Evolutionary conservation across 2,113 vertebrate species (phyloP), one percentile per base, ranked within the genome.

Genomic region (Sceloporus undulatus): DNA sequence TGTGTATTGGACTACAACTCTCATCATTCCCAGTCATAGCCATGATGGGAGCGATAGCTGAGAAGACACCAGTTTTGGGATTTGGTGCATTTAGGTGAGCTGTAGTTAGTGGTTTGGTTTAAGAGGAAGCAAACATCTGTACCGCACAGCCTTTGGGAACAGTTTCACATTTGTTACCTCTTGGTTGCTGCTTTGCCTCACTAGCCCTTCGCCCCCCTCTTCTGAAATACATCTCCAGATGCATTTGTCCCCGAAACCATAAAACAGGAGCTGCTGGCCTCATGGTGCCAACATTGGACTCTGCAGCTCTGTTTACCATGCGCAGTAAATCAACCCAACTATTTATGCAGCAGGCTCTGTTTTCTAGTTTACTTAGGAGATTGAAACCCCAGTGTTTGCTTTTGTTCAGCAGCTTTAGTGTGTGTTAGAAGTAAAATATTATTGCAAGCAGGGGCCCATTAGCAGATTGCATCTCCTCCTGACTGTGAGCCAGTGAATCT

Each of bases 351-450:
- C 29, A 48, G 48, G 34, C 79, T 93, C 89, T 40, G 93, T 71
- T 94, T 94, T 94, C 91, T 94, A 88, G 94, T 92, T 93, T 95
- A 88, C 94, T 91, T 95, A 92, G 73, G 91, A 88, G 92, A 95
- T 95, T 95, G 95, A 95, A 96, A 89, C 59, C 85, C 88, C 25
- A 79, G 81, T 94, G 94, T 94, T 96, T 94, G 77, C 54, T 95
- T 96, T 96, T 96, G 89, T 91, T 95, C 90, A 87, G 91, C 91
- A 94, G 93, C 78, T 94, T 95, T 94, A 88, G 91, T 94, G 84
- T 54, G 75, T 90, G 80, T 91, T 90, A 90, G 93, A 92, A 90
- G 90, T 94, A 94, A 96, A 96, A 94, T 93, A 95, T 9, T 92
- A 91, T 94, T 88, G 87, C 90, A 89, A 90, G 88, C 89, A 81